Conservation (phyloP, 2,797 vertebrate species). For the Pseudochaenichthys georgianus region DNA sequence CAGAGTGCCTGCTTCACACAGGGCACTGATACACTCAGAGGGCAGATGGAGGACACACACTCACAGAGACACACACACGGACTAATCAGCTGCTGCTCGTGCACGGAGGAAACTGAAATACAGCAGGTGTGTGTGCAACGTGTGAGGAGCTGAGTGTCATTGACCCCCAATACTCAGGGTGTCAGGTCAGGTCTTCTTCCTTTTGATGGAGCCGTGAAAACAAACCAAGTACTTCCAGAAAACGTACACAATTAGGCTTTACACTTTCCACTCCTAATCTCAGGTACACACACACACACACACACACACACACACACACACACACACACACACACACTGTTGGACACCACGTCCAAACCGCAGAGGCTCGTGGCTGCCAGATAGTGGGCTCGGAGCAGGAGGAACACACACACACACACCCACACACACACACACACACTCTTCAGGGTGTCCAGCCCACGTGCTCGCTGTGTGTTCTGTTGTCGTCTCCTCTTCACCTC, state of each 20-base stretch:
- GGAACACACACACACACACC: slow-evolving; percentile 38
- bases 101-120: neutral
- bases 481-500: slow-evolving; percentile 8
- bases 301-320: slow-evolving; percentile 39
- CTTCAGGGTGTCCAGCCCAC: slow-evolving; percentile 56
- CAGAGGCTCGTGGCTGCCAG: slow-evolving; percentile 48
- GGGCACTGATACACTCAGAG: slow-evolving; percentile 52
- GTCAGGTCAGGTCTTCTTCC: too few species aligned
- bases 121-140: too few species aligned
- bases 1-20: slow-evolving; percentile 62
- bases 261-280: too few species aligned
- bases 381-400: slow-evolving; percentile 22
- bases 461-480: slow-evolving; percentile 64
- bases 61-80: slow-evolving; percentile 22
- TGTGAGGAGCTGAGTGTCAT: too few species aligned
- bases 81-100: slow-evolving; percentile 1
- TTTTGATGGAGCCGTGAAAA: too few species aligned
- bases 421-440: slow-evolving; percentile 36
- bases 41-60: slow-evolving; percentile 60
- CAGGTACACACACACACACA: slow-evolving; percentile 29
- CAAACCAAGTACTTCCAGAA: too few species aligned
- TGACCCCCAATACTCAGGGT: too few species aligned
- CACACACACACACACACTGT: too few species aligned
- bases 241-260: too few species aligned
- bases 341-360: slow-evolving; percentile 34